Percentiles rank a stretch among this genome's conserved stretches.
Conservation (phyloP, 2,888 invertebrate genomes). For the Amphipoea oculea region DNA sequence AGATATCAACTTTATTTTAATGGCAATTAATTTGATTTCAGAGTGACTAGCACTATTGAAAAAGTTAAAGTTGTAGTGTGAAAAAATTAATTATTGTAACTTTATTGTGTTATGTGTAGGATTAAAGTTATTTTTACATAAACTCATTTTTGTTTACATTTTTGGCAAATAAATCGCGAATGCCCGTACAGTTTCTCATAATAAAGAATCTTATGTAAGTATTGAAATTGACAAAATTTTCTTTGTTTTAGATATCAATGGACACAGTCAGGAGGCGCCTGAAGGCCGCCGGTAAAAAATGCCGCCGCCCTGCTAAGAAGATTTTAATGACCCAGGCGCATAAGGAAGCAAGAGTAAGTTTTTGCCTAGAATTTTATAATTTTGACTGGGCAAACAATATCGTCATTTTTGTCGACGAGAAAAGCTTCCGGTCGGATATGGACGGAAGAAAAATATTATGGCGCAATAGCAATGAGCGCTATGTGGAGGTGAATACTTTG, state of each 20-base stretch:
- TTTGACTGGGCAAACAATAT: slow-evolving; percentile 2
- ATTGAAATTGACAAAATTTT: too few relatives aligned
- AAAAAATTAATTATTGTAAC: too few relatives aligned
- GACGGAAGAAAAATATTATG: slow-evolving; percentile 17
- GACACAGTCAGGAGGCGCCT: background rate
- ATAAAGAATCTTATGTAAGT: too few relatives aligned
- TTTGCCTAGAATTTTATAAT: background rate
- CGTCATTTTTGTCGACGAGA: background rate
- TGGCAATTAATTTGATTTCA: too few relatives aligned
- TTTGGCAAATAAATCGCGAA: too few relatives aligned
- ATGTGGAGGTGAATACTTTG: background rate
- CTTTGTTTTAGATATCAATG: background rate
- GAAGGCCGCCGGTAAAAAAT: background rate
- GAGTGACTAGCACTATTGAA: too few relatives aligned
- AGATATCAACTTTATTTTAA: too few relatives aligned
- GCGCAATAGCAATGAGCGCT: slow-evolving; percentile 9
- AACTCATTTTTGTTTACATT: too few relatives aligned
- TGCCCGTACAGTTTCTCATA: too few relatives aligned
- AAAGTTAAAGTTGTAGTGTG: too few relatives aligned
- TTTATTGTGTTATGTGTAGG: too few relatives aligned
- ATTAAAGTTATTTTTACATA: too few relatives aligned
- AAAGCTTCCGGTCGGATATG: slow-evolving; percentile 5
- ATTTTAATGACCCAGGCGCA: background rate
- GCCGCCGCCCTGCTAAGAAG: background rate
- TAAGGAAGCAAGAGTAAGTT: slow-evolving; percentile 12